A percentile compares a stretch with the other conserved stretches of the same genome.
Conservation (phyloP, 1,140 invertebrate species). For the Drosophila virilis region DNA sequence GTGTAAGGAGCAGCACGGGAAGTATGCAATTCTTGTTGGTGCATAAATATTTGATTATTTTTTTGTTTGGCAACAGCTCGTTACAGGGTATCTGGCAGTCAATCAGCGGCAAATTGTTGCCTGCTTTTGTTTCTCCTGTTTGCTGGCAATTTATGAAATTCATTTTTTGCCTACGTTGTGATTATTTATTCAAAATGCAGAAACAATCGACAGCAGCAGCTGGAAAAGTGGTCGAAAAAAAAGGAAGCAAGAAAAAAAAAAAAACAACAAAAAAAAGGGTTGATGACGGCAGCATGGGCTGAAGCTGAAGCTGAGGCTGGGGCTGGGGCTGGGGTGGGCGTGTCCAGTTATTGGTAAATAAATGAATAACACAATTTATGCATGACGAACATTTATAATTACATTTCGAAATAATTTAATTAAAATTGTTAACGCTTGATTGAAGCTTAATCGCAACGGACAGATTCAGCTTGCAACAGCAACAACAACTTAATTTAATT, state of each 20-base stretch:
- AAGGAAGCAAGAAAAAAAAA: background rate
- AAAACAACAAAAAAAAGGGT: background rate
- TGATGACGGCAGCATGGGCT: background rate
- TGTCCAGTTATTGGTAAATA: constrained; percentile 55
- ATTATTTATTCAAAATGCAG: constrained; percentile 81
- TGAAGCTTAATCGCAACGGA: constrained; percentile 76
- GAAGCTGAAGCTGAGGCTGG: no score
- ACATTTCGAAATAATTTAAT: constrained; percentile 83
- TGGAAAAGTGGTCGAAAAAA: background rate
- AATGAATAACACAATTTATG: constrained; percentile 83
- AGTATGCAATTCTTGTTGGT: no score
- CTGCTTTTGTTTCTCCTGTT: background rate
- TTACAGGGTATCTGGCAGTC: no score
- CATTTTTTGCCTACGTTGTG: constrained; percentile 79
- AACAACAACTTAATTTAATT: constrained; percentile 74
- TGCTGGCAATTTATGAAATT: constrained; percentile 76
- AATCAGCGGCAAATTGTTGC: no score
- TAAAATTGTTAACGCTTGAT: constrained; percentile 83
- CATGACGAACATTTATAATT: constrained; percentile 81
- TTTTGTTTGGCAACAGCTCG: no score
- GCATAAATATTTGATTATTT: no score
- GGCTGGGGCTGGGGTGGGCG: no score
- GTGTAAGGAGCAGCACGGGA: no score
- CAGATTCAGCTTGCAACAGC: constrained; percentile 11
- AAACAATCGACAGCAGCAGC: constrained; percentile 24